Evolutionary conservation across 2,797 vertebrate species (phyloP).

Genomic region (Loriculus beryllinus): DNA sequence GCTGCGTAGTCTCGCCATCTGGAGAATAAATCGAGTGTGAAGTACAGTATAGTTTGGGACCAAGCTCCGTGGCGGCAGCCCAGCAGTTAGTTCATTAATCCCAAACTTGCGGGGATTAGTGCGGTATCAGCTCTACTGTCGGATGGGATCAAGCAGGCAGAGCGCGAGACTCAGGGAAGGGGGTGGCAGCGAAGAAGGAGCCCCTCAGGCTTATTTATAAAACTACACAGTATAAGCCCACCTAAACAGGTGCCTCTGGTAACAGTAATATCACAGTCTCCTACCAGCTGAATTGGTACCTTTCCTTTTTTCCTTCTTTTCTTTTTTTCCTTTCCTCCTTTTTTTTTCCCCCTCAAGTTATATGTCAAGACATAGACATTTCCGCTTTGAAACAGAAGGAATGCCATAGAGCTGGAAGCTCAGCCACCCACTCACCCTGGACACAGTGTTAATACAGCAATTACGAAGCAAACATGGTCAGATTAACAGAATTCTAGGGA

Average conservation of each 20-base stretch:
- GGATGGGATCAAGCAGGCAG: slow-evolving; percentile 83
- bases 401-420: background rate
- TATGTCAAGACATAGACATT: background rate
- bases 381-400: background rate
- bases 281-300: slow-evolving; percentile 38
- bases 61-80: slow-evolving; percentile 94
- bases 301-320: background rate
- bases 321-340: too few species aligned
- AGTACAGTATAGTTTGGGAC: slow-evolving; percentile 99
- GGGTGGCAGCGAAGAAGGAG: slow-evolving; percentile 64
- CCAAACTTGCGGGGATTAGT: slow-evolving; percentile 98
- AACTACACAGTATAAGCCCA: slow-evolving; percentile 16
- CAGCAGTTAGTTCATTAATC: slow-evolving; percentile 99
- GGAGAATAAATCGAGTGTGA: slow-evolving; percentile 99
- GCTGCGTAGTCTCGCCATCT: slow-evolving; percentile 93
- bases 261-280: background rate
- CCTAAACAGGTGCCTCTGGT: slow-evolving; percentile 25
- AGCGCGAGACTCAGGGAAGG: slow-evolving; percentile 66
- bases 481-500: background rate
- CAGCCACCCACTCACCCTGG: background rate
- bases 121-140: slow-evolving; percentile 85
- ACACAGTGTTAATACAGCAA: background rate
- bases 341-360: background rate
- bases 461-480: background rate
- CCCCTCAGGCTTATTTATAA: slow-evolving; percentile 51